A percentile compares a stretch with the other conserved stretches of the same genome.
Evolutionary conservation across 2,888 invertebrate species (phyloP).

Genomic region (Smittia sp.): DNA sequence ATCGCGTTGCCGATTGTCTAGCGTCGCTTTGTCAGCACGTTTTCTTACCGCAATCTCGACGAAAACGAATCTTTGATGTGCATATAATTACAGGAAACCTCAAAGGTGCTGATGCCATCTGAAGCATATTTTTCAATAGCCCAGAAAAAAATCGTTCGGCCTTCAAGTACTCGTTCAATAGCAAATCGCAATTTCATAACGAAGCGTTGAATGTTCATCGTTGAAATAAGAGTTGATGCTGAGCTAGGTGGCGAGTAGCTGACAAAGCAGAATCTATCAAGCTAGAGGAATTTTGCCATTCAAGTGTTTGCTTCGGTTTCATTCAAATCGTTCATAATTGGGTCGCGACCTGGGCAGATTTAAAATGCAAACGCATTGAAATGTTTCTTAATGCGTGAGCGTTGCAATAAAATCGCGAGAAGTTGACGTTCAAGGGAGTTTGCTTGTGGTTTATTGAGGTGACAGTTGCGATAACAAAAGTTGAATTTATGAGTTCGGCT

Average conservation of each 20-base stretch:
- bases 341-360: neutral
- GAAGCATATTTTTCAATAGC: neutral
- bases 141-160: neutral
- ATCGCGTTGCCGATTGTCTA: neutral
- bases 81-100: neutral
- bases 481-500: neutral
- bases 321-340: neutral
- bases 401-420: neutral
- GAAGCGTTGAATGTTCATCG: neutral
- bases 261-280: neutral
- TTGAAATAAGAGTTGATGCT: no score
- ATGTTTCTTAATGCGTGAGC: neutral
- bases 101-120: slow-evolving; percentile 1
- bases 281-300: neutral
- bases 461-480: neutral
- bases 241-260: no score
- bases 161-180: neutral
- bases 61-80: neutral
- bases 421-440: neutral
- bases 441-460: neutral
- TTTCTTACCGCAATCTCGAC: neutral
- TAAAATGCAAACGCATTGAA: slow-evolving; percentile 2
- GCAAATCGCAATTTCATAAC: neutral
- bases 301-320: neutral
- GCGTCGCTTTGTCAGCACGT: slow-evolving; percentile 6